Conservation (phyloP, 2,888 invertebrate species). For the Griposia aprilina region DNA sequence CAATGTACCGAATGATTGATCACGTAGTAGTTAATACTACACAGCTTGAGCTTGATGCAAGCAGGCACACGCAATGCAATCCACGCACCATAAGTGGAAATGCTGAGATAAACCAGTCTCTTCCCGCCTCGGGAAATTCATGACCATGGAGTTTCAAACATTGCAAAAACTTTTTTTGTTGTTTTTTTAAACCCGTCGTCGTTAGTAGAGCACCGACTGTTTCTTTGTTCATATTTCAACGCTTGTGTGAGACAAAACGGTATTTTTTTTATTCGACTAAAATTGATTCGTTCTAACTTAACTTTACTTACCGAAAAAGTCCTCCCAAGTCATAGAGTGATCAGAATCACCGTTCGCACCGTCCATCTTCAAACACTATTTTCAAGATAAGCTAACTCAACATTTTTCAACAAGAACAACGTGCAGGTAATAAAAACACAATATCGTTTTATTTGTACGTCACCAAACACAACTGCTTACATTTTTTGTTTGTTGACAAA, state of each 20-base stretch:
- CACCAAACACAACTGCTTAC: slow-evolving; percentile 75
- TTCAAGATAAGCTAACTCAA: slow-evolving; percentile 73
- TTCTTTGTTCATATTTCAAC: slow-evolving; percentile 24
- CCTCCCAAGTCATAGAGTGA: slow-evolving; percentile 93
- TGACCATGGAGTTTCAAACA: slow-evolving; percentile 59
- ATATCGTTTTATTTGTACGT: slow-evolving; percentile 69
- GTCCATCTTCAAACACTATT: slow-evolving; percentile 86
- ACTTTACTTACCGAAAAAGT: slow-evolving; percentile 92
- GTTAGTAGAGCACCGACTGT: slow-evolving; percentile 37
- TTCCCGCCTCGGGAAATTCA: slow-evolving; percentile 78
- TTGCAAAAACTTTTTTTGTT: slow-evolving; percentile 42
- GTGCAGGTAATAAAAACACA: slow-evolving; percentile 69
- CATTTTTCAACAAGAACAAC: slow-evolving; percentile 67
- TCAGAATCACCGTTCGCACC: slow-evolving; percentile 91
- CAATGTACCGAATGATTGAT: slow-evolving; percentile 73
- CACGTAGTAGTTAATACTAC: slow-evolving; percentile 73
- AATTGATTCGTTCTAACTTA: slow-evolving; percentile 17
- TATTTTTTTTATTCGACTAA: slow-evolving; percentile 12
- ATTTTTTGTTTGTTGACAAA: slow-evolving; percentile 84
- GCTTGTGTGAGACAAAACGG: slow-evolving; percentile 1
- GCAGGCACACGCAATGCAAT: slow-evolving; percentile 64
- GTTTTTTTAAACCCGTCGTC: slow-evolving; percentile 9
- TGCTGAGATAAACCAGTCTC: slow-evolving; percentile 81
- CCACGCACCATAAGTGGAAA: slow-evolving; percentile 82
- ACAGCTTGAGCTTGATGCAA: slow-evolving; percentile 71